Percentiles rank a stretch among this genome's conserved stretches.
Evolutionary conservation across 2,888 invertebrate genomes (phyloP).

Genomic region (Syritta pipiens): DNA sequence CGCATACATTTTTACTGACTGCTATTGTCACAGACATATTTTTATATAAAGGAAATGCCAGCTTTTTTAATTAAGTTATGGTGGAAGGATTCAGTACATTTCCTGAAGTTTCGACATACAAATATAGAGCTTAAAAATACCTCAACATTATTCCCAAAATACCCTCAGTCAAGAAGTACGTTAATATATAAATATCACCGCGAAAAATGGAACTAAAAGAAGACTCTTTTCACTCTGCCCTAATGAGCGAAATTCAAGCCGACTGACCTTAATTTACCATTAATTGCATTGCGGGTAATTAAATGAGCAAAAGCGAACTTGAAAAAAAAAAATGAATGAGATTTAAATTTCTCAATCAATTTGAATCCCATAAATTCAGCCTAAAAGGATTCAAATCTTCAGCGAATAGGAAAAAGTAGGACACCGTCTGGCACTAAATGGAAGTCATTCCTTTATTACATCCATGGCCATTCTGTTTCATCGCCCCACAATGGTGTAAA

Average conservation of each 20-base stretch:
- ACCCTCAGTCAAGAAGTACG: too few species aligned
- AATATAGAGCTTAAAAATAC: too few species aligned
- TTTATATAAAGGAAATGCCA: neutral
- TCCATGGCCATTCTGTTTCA: constrained; percentile 51
- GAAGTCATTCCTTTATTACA: constrained; percentile 54
- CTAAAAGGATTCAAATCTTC: constrained; percentile 46
- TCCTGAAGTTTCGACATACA: too few species aligned
- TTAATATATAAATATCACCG: neutral
- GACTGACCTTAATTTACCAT: constrained; percentile 51
- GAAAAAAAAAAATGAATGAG: constrained; percentile 1
- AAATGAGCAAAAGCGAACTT: constrained; percentile 34
- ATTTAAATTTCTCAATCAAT: constrained; percentile 55
- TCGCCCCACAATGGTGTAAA: constrained; percentile 53
- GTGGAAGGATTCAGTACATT: too few species aligned
- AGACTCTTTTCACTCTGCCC: too few species aligned
- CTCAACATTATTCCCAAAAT: too few species aligned
- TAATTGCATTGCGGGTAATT: constrained; percentile 65
- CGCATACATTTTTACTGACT: neutral
- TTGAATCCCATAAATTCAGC: constrained; percentile 49
- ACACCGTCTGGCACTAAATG: constrained; percentile 50
- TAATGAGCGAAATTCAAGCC: constrained; percentile 6
- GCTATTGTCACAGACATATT: too few species aligned
- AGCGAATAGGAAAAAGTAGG: constrained; percentile 17
- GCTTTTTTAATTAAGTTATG: too few species aligned
- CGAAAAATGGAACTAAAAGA: neutral